Conservation (phyloP, 2,797 vertebrate species). For the Malacoraja senta region DNA sequence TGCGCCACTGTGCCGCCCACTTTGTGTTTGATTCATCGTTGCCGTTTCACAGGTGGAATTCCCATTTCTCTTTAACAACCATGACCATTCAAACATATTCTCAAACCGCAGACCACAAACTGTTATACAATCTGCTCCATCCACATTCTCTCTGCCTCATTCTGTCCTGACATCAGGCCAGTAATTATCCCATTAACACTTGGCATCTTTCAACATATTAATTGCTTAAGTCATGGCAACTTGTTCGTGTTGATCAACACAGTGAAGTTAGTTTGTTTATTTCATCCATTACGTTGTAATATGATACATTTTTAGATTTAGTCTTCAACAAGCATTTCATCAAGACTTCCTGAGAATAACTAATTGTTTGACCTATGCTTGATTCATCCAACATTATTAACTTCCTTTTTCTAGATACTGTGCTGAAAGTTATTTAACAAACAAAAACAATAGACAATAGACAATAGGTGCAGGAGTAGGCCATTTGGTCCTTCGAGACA, state of each 20-base stretch:
- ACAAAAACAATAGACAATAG: background rate
- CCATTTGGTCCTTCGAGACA: no score
- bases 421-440: background rate
- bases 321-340: background rate
- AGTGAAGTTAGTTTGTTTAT: background rate
- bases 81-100: constrained; percentile 12
- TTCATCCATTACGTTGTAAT: background rate
- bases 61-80: background rate
- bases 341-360: background rate
- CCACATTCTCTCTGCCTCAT: background rate
- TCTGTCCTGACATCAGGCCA: constrained; percentile 2
- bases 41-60: background rate
- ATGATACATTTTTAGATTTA: background rate
- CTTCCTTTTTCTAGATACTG: background rate
- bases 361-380: background rate
- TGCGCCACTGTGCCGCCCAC: no score
- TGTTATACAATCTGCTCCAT: constrained; percentile 7
- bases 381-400: background rate
- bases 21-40: background rate
- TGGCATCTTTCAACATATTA: constrained; percentile 23
- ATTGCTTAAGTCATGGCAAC: background rate
- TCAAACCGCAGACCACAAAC: constrained; percentile 7
- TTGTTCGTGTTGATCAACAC: background rate
- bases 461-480: no score
- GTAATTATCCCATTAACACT: background rate